These are phyloP conservation scores for Philereme transversata DNA, from an alignment of 2,888 invertebrate genomes.

Conservation along the genomic window DNA sequence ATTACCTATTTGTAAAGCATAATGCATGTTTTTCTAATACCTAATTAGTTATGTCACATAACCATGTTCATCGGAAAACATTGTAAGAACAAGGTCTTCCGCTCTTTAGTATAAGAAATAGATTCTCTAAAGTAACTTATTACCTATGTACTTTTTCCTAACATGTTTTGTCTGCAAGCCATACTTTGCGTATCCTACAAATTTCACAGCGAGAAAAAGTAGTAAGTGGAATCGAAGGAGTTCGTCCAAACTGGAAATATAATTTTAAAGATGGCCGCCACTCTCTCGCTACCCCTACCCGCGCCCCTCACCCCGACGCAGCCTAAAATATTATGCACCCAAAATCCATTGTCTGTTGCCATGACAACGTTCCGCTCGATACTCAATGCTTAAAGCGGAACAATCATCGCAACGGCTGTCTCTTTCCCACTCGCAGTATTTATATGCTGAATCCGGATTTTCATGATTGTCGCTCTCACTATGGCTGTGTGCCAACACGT, in stretches of 20 bases:
- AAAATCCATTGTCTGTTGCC: slow-evolving; percentile 84
- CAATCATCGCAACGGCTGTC: slow-evolving; percentile 72
- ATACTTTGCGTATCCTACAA: slow-evolving; percentile 53
- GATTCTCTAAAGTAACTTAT: too few species aligned
- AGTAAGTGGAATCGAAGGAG: slow-evolving; percentile 68
- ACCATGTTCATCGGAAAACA: too few species aligned
- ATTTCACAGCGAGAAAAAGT: slow-evolving; percentile 58
- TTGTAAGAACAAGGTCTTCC: too few species aligned
- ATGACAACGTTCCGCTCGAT: slow-evolving; percentile 81
- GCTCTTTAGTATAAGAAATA: too few species aligned
- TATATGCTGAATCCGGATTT: slow-evolving; percentile 71
- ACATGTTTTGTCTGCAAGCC: slow-evolving; percentile 35
- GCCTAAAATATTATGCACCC: slow-evolving; percentile 85
- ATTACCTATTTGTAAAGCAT: too few species aligned
- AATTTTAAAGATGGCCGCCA: slow-evolving; percentile 83
- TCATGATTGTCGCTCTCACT: slow-evolving; percentile 66
- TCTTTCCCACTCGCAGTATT: slow-evolving; percentile 72
- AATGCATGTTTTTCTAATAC: too few species aligned
- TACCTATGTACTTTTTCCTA: too few species aligned
- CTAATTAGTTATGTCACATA: too few species aligned
- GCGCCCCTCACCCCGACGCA: slow-evolving; percentile 69
- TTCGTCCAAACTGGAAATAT: slow-evolving; percentile 80
- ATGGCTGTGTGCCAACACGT: slow-evolving; percentile 77
- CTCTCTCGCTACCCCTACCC: slow-evolving; percentile 63
- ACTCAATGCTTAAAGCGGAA: slow-evolving; percentile 64